Percentiles rank a stretch among this genome's conserved stretches.
Conservation (phyloP, 2,888 invertebrate species). For the Crossocerus cetratus region DNA sequence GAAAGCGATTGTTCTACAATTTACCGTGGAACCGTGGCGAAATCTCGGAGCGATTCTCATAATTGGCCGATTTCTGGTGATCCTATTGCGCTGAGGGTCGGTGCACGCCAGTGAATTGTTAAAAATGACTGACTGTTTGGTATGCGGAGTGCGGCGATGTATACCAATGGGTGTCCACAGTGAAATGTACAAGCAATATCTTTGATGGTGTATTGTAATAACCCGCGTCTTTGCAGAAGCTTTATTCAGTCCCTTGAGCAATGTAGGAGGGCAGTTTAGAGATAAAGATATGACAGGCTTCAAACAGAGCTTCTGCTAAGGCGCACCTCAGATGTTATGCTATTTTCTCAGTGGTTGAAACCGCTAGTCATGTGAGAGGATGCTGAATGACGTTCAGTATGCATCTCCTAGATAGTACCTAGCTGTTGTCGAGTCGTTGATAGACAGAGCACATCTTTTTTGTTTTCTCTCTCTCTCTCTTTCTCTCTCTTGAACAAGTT, state of each 20-base stretch:
- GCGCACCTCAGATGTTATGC: constrained; percentile 60
- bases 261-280: not conserved
- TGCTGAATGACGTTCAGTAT: constrained; percentile 69
- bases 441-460: constrained; percentile 74
- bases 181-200: constrained; percentile 55
- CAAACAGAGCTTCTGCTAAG: constrained; percentile 64
- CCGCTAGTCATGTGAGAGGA: constrained; percentile 61
- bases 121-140: no score
- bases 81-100: not conserved
- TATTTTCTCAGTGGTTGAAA: constrained; percentile 62
- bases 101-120: no score
- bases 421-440: constrained; percentile 77
- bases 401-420: constrained; percentile 71
- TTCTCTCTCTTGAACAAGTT: constrained; percentile 43
- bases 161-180: constrained; percentile 50
- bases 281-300: not conserved
- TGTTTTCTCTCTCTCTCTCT: constrained; percentile 49
- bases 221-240: constrained; percentile 63
- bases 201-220: constrained; percentile 65
- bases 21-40: constrained; percentile 56
- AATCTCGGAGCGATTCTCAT: constrained; percentile 29
- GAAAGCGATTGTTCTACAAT: constrained; percentile 51
- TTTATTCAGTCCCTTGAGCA: constrained; percentile 19
- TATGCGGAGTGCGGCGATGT: not conserved
- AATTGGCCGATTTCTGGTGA: not conserved